Percentiles rank a stretch among this genome's conserved stretches.
Conservation (phyloP, 2,113 vertebrate genomes). For the Sphaerodactylus townsendi region DNA sequence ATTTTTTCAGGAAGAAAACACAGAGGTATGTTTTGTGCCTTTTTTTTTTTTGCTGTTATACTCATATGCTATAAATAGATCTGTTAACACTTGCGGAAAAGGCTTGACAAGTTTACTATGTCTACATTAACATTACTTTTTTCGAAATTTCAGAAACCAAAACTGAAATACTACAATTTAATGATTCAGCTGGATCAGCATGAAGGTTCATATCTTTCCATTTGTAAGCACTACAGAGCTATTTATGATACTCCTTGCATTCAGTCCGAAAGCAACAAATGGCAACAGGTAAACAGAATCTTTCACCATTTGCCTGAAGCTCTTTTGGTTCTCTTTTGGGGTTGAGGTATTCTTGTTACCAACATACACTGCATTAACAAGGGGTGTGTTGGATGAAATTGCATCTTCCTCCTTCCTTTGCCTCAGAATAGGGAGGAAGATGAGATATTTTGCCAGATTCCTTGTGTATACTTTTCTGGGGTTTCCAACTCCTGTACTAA, state of each 20-base stretch:
- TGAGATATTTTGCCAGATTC: neutral
- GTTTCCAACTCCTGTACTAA: too few species aligned
- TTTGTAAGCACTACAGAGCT: slow-evolving; percentile 98
- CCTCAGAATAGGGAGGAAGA: neutral
- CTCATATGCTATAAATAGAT: slow-evolving; percentile 6
- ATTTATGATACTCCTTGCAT: slow-evolving; percentile 98
- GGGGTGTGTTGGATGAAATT: too few species aligned
- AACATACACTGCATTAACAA: too few species aligned
- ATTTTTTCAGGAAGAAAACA: slow-evolving; percentile 96
- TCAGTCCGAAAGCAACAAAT: slow-evolving; percentile 92
- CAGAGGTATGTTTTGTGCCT: slow-evolving; percentile 79
- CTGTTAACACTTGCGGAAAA: neutral
- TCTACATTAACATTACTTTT: slow-evolving; percentile 27
- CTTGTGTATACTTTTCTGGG: too few species aligned
- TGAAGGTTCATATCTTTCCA: slow-evolving; percentile 96
- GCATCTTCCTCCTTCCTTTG: too few species aligned
- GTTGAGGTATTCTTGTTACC: too few species aligned
- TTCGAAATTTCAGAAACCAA: slow-evolving; percentile 81
- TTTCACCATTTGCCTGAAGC: neutral
- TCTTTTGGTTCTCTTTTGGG: too few species aligned
- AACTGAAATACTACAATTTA: slow-evolving; percentile 98
- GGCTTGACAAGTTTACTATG: neutral
- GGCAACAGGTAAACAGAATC: slow-evolving; percentile 87
- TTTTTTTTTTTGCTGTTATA: neutral
- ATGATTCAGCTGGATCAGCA: slow-evolving; percentile 99